A percentile compares a stretch with the other conserved stretches of the same genome.
phyloP scores from a whole-genome alignment of 1,140 invertebrate species.

The Leptinotarsa lineolata region DNA sequence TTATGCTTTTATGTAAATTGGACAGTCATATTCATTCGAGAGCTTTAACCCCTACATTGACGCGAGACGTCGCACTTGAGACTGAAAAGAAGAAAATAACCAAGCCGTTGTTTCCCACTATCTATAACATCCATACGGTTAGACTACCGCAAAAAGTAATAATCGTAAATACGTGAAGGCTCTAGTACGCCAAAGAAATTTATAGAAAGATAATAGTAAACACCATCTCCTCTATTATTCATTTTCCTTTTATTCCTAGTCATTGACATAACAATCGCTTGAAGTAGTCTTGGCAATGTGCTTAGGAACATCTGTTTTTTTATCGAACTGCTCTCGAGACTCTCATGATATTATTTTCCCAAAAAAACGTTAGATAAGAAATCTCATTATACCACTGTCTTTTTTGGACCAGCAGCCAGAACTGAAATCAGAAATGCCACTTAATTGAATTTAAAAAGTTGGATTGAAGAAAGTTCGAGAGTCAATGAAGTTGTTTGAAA shows the following conservation, averaged over 20 bases:
- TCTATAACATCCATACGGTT: background rate
- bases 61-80: background rate
- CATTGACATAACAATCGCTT: too few relatives aligned
- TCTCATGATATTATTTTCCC: too few relatives aligned
- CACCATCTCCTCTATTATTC: background rate
- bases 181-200: background rate
- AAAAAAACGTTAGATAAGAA: too few relatives aligned
- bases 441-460: too few relatives aligned
- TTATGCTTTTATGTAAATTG: background rate
- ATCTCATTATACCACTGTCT: too few relatives aligned
- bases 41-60: background rate
- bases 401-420: too few relatives aligned
- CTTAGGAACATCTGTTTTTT: too few relatives aligned
- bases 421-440: too few relatives aligned
- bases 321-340: too few relatives aligned
- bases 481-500: too few relatives aligned
- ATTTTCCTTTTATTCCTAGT: background rate
- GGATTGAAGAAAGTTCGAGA: too few relatives aligned
- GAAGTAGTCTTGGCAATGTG: too few relatives aligned
- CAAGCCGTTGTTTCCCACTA: background rate
- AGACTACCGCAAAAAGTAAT: constrained; percentile 1
- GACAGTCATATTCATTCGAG: background rate
- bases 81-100: background rate
- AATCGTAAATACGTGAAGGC: background rate
- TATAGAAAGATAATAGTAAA: background rate